Base-by-base conservation (phyloP, 2,888 invertebrate genomes). In the Dastarcus helophoroides region DNA sequence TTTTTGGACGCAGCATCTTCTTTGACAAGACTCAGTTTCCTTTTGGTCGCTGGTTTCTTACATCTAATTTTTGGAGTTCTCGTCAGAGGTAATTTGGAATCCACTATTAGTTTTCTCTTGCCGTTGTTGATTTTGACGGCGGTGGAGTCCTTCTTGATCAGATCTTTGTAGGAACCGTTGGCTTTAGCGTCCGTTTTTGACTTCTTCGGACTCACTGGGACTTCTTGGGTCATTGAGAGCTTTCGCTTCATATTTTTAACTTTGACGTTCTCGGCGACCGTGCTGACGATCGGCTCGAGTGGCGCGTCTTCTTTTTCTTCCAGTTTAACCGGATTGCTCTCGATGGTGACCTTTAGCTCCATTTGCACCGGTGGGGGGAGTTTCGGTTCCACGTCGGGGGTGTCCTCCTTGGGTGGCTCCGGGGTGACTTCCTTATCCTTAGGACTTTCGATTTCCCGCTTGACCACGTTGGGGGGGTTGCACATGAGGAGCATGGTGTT, bases 401-500 rank as follows among this genome's bases (percentile, higher is more conserved):
- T 11, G 3, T 16, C 12, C 10, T 27, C 19, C 4, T 7, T 11
- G 8, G 15, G 10, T 7, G 13, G 44, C 33, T 54, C 52, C 4
- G 38, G 16, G 8, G 46, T 26, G 4, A 45, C 26, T 27, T 51
- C 53, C 28, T 50, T 51, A 26, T 58, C 56, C 39, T 59, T 52
- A 2, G 62, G 62, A 36, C 62, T 62, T 41, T 61, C 60, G 6
- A 62, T 58, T 46, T 63, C 63, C 12, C 63, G 43, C 42, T 63
- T 63, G 3, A 61, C 60, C 13, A 47, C 47, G 9, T 45, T 41
- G 2, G 50, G 41, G 22, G 54, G 48, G 26, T 62, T 60, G 44
- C 62, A 63, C 63, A 63, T 63, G 16, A 73, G 47, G 1, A 72
- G 56, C 42, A 69, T 62, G 10, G 64, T 65, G 22, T 69, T 70